Base-by-base conservation (phyloP, 2,113 vertebrate species). In the Carettochelys insculpta region DNA sequence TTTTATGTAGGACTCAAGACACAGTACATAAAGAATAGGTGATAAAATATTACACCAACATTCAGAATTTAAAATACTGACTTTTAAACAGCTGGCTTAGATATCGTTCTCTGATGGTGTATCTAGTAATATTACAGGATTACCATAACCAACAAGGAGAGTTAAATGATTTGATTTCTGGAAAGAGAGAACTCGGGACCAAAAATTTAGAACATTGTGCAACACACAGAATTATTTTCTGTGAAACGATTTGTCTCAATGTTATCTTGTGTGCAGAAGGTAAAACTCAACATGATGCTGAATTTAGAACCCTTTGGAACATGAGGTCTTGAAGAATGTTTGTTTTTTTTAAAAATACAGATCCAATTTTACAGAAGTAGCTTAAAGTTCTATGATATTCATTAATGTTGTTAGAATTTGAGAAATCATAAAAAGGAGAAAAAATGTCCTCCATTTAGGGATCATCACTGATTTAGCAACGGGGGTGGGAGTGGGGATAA, bases 91-190 rank as follows among this genome's bases (percentile, higher is more conserved):
- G 94, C 92, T 96, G 95, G 83, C 34, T 88, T 83, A 77, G 80
- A 52, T 80, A n/a, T 86, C 92, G 85, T 90, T 93, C 91, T 94
- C 83, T 87, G 88, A 56, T 95, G 92, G 52, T 96, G 90, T 93
- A 94, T 86, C 87, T 91, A 92, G 78, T 80, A 95, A 94, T 97
- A 93, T 94, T 94, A 96, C 93, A 96, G 95, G 95, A 95, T 97
- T 96, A 97, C 87, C 90, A 91, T 97, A 95, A 94, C 89, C 88
- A 95, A 87, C 87, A 95, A 52, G 19, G 85, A 94, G 95, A 83
- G 88, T 92, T 87, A 92, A 94, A 95, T 85, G 75, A 89, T 47
- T 79, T 87, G 85, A 95, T 92, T 94, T 84, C 48, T 65, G 80
- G 82, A 93, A 48, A 87, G 78, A 84, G 80, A 92, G 27, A 81